phyloP scores from a whole-genome alignment of 1,140 invertebrate genomes.

The Penaeus japonicus region DNA sequence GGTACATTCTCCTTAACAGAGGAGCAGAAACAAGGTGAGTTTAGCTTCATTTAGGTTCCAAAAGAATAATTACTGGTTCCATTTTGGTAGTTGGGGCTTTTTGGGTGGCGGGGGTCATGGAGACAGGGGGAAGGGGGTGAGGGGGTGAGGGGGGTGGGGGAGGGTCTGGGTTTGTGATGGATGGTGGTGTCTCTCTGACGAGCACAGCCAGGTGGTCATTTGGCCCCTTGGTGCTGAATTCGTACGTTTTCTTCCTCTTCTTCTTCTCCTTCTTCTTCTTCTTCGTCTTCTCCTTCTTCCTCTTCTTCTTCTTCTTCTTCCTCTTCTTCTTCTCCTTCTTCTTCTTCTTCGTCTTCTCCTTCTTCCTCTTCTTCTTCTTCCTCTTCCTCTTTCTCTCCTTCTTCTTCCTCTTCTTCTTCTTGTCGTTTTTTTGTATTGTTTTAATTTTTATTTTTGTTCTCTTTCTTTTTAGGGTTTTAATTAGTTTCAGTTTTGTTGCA shows the following conservation, averaged over 20 bases:
- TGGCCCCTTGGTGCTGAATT: too few relatives aligned
- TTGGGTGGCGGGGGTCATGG: not conserved
- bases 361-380: not conserved
- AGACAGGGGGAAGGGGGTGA: not conserved
- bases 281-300: too few relatives aligned
- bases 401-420: not conserved
- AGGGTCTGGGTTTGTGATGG: not conserved
- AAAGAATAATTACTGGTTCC: conserved; percentile 7
- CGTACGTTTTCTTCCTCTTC: not conserved
- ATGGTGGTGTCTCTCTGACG: conserved; percentile 8
- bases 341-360: not conserved
- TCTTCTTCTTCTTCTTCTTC: not conserved
- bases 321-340: not conserved
- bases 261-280: too few relatives aligned
- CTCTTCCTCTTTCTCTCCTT: not conserved
- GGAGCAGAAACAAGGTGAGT: too few relatives aligned
- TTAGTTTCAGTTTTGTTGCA: too few relatives aligned
- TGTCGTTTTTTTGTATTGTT: not conserved
- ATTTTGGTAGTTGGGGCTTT: not conserved
- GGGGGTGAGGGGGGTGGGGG: not conserved
- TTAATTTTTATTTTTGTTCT: not conserved
- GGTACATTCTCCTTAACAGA: too few relatives aligned
- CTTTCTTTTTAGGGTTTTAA: not conserved
- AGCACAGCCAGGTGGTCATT: not conserved
- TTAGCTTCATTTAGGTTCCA: not conserved